These are phyloP conservation scores for Oenanthe melanoleuca DNA, from an alignment of 2,113 vertebrate genomes.

Conservation along the genomic window DNA sequence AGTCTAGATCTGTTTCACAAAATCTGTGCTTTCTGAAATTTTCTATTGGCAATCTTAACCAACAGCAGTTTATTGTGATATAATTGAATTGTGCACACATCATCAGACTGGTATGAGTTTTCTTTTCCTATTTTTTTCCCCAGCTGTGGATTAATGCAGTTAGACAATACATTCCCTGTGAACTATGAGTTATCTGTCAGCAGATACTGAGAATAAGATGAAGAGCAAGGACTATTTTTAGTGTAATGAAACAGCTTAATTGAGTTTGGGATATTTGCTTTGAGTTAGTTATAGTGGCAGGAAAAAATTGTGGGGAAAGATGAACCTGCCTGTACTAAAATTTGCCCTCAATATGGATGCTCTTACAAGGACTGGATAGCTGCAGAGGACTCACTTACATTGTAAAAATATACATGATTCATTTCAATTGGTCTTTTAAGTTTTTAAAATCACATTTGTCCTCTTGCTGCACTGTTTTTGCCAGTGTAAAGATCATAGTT, in stretches of 20 bases:
- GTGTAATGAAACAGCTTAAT: slow-evolving; percentile 28
- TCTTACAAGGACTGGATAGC: background rate
- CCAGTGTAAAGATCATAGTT: slow-evolving; percentile 73
- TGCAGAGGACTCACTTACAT: background rate
- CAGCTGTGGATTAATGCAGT: background rate
- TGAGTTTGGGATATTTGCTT: slow-evolving; percentile 25
- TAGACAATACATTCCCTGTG: background rate
- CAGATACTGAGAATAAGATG: background rate
- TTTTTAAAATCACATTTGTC: slow-evolving; percentile 67
- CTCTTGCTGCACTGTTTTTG: slow-evolving; percentile 60
- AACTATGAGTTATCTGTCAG: background rate
- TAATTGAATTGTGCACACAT: background rate
- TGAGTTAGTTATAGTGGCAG: background rate
- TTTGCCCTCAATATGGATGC: background rate
- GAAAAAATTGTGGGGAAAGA: slow-evolving; percentile 1
- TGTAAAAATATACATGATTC: slow-evolving; percentile 31
- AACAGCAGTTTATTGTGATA: background rate
- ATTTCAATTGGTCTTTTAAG: slow-evolving; percentile 63
- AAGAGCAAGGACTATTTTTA: background rate
- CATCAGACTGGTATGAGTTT: background rate
- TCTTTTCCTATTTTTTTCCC: background rate
- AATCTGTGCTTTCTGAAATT: background rate
- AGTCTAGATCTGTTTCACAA: background rate
- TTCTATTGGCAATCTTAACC: background rate
- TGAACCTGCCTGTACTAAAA: background rate